Conservation (phyloP, 1,140 invertebrate genomes). For the Bilobella aurantiaca region DNA sequence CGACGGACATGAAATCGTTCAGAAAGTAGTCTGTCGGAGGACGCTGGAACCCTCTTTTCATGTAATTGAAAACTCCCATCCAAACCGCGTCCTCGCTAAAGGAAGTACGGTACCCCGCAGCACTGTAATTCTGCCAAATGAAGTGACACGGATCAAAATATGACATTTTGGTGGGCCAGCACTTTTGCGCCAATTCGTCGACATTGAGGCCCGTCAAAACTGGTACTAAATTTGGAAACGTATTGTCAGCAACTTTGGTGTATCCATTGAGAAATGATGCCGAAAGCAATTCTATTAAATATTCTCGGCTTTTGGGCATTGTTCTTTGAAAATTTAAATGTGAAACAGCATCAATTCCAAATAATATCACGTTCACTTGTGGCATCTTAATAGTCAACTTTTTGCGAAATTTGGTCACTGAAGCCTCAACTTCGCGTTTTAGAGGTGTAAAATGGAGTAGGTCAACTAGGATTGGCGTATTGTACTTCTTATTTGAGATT, state of each 20-base stretch:
- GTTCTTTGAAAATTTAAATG: conserved; percentile 70
- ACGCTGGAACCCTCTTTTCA: conserved; percentile 41
- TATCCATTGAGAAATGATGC: conserved; percentile 64
- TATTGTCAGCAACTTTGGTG: conserved; percentile 55
- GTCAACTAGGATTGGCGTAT: not conserved
- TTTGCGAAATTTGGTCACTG: not conserved
- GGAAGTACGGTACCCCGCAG: conserved; percentile 42
- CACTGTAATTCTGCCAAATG: conserved; percentile 45
- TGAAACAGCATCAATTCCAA: conserved; percentile 77
- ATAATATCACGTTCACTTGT: conserved; percentile 55
- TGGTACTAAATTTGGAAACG: conserved; percentile 39
- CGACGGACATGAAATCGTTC: conserved; percentile 43
- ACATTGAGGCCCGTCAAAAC: conserved; percentile 40
- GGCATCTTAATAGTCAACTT: conserved; percentile 28
- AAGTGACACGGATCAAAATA: conserved; percentile 42
- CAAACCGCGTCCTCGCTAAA: conserved; percentile 44
- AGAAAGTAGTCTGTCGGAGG: conserved; percentile 45
- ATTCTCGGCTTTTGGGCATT: conserved; percentile 58
- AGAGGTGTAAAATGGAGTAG: not conserved
- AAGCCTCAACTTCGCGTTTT: not conserved
- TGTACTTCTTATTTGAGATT: not conserved
- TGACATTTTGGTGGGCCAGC: not conserved
- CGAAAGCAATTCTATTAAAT: conserved; percentile 47
- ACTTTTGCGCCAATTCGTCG: conserved; percentile 38
- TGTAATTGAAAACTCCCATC: conserved; percentile 45